phyloP scores from a whole-genome alignment of 92 coral and sea anemone species.

The Chrysogorgia sp. region DNA sequence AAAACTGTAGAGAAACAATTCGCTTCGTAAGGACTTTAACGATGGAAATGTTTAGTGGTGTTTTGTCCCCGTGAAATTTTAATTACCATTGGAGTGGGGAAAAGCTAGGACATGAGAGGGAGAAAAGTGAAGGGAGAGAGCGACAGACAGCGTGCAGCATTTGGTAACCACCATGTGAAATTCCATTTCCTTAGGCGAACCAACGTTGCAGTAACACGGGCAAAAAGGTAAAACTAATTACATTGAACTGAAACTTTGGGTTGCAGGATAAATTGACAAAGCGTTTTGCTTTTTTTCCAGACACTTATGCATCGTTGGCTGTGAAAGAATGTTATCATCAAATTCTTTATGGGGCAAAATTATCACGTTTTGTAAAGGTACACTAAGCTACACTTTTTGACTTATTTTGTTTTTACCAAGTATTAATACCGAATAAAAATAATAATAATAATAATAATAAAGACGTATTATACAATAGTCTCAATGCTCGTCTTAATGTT shows the following conservation, averaged over 20 bases:
- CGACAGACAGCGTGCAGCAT: too few species aligned
- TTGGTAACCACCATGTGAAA: neutral
- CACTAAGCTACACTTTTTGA: neutral
- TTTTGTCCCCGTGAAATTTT: too few species aligned
- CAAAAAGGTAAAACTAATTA: conserved; percentile 70
- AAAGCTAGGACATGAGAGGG: too few species aligned
- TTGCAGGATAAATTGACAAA: too few species aligned
- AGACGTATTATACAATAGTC: too few species aligned
- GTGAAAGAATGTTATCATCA: conserved; percentile 82
- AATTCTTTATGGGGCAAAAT: conserved; percentile 90
- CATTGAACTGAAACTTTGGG: neutral
- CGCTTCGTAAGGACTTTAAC: too few species aligned
- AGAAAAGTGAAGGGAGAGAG: too few species aligned
- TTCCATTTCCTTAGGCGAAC: conserved; percentile 67
- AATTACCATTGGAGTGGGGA: too few species aligned
- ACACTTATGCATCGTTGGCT: conserved; percentile 90
- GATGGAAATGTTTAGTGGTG: too few species aligned
- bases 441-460: too few species aligned
- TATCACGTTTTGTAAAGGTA: conserved; percentile 81
- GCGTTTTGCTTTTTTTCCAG: conserved; percentile 43
- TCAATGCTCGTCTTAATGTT: too few species aligned
- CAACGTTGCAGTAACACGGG: conserved; percentile 93
- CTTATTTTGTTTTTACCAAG: neutral
- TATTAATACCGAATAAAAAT: neutral
- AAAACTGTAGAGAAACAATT: too few species aligned